Evolutionary conservation across 2,113 vertebrate species (phyloP), one percentile per base, ranked within the genome.

Genomic region (Thunnus maccoyii): DNA sequence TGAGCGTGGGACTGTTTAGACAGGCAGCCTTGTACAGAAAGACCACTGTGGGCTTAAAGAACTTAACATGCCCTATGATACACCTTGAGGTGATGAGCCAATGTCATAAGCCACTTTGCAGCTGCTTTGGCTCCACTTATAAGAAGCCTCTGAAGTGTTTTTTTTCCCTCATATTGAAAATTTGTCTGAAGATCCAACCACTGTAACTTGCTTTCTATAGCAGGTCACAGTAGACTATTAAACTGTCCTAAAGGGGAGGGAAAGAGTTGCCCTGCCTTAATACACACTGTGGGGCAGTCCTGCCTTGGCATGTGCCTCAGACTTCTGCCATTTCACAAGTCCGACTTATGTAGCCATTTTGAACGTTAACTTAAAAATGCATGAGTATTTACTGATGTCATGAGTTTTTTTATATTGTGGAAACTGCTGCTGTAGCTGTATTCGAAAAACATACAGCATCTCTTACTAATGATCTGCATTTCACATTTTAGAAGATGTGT

Each of bases 251-350:
- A 47, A 20, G 20, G 36, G 27, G n/a, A 69, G 11, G 25, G 4
- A 41, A 68, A 36, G 25, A 48, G 27, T 57, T 7, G 1, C 51
- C 20, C 56, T 63, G 41, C 56, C 9, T 32, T 68, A 32, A 46
- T 25, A 27, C 56, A 51, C 17, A 4, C 46, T 61, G 52, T 41
- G 50, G 55, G 65, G 30, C 36, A 27, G 52, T 67, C 66, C 25
- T 66, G 64, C 71, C 27, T 60, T 76, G 60, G 57, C 77, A 86
- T 66, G 56, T 72, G 65, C 44, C 25, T 63, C 66, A 84, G 50
- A 56, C 57, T 18, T 63, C 27, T 73, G 44, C 71, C 62, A 69
- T 46, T 70, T 82, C 62, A 51, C 22, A 72, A 50, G 54, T 58
- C 66, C 58, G 32, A 25, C 50, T 70, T 74, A 65, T 17, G 13